Evolutionary conservation across 2,797 vertebrate genomes (phyloP).

Genomic region (Microtus agrestis): DNA sequence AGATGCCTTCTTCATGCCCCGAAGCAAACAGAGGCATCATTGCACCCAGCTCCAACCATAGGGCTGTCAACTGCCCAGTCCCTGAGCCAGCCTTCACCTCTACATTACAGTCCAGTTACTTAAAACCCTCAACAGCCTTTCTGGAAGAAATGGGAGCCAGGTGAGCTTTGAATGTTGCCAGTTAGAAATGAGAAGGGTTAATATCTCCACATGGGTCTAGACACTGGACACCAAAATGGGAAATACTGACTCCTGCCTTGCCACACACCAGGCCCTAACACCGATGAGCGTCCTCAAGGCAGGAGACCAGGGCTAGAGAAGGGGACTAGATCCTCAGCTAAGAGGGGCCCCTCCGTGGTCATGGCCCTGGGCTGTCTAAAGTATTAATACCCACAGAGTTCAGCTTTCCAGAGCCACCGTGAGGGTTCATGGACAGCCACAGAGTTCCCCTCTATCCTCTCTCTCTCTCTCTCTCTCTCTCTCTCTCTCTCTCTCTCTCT

Average conservation of each 20-base stretch:
- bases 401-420: background rate
- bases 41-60: background rate
- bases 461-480: too few species aligned
- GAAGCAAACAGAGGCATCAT: background rate
- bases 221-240: background rate
- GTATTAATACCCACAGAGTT: background rate
- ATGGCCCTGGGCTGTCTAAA: background rate
- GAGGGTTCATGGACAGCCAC: background rate
- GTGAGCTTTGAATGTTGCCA: background rate
- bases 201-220: background rate
- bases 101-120: background rate
- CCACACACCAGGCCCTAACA: background rate
- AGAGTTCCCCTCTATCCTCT: background rate
- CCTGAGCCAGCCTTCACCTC: background rate
- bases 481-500: too few species aligned
- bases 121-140: slow-evolving; percentile 26
- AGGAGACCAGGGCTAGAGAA: background rate
- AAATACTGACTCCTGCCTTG: background rate
- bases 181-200: background rate
- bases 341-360: background rate
- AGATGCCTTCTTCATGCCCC: background rate
- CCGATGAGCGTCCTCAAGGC: background rate
- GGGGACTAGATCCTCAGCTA: background rate
- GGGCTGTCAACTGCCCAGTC: background rate
- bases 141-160: background rate